phyloP scores from a whole-genome alignment of 2,113 vertebrate species.

The Pedetes capensis region DNA sequence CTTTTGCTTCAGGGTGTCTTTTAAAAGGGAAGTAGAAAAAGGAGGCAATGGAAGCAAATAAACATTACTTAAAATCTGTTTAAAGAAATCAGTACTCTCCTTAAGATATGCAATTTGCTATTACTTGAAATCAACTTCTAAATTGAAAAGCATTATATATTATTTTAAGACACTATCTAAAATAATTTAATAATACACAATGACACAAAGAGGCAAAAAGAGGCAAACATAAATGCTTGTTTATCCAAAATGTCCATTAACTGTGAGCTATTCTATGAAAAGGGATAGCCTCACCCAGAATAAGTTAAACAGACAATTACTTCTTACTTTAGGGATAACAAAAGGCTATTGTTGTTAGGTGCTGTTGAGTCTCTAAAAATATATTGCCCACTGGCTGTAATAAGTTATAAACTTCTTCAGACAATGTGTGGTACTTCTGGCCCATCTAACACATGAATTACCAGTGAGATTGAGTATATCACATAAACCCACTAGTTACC shows the following conservation, averaged over 20 bases:
- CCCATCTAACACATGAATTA: neutral
- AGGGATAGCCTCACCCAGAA: neutral
- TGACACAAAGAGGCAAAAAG: neutral
- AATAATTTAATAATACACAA: neutral
- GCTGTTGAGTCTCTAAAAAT: too few species aligned
- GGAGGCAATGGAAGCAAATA: neutral
- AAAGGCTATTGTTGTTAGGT: neutral
- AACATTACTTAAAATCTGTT: neutral
- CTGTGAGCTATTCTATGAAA: neutral
- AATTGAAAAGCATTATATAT: neutral
- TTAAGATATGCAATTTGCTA: neutral
- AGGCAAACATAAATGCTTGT: neutral
- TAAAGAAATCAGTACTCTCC: neutral
- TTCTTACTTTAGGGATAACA: neutral
- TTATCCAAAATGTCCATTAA: neutral
- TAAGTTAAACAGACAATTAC: neutral
- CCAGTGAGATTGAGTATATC: neutral
- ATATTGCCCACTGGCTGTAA: neutral
- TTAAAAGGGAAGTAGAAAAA: conserved; percentile 54
- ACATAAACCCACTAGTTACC: neutral
- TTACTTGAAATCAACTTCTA: neutral
- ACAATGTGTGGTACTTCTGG: neutral
- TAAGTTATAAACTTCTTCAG: neutral
- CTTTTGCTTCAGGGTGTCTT: conserved; percentile 85
- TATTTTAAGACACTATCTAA: neutral